Conservation (phyloP, 2,888 invertebrate species). For the Pelosia muscerda region DNA sequence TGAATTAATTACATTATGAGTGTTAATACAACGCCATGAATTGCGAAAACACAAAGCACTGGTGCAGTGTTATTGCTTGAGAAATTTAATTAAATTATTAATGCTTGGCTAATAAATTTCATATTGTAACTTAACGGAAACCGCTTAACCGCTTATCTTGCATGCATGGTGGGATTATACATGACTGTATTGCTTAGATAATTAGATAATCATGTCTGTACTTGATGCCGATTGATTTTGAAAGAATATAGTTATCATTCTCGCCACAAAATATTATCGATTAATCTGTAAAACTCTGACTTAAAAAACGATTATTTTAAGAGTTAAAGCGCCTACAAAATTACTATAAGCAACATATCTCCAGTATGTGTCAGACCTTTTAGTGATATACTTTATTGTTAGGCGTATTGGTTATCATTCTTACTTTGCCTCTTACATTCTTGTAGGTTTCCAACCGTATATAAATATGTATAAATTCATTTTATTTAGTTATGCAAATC, state of each 20-base stretch:
- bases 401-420: neutral
- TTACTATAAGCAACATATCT: neutral
- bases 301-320: no score
- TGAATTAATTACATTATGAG: slow-evolving; percentile 30
- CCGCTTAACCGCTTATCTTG: slow-evolving; percentile 18
- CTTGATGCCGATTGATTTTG: neutral
- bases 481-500: no score
- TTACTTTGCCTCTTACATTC: neutral
- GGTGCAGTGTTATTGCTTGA: slow-evolving; percentile 37
- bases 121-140: slow-evolving; percentile 26
- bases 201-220: neutral
- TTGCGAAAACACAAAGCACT: slow-evolving; percentile 36
- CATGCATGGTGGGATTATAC: slow-evolving; percentile 14
- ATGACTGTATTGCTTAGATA: slow-evolving; percentile 4
- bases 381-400: neutral
- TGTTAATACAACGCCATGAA: slow-evolving; percentile 24
- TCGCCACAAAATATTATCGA: no score
- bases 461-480: no score
- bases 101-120: slow-evolving; percentile 45
- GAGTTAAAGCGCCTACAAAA: neutral
- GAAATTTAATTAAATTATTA: slow-evolving; percentile 54
- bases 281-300: no score
- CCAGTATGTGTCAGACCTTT: neutral
- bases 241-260: neutral
- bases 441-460: neutral